Base-by-base conservation (phyloP, 2,797 vertebrate species). In the Acrocephalus scirpaceus region DNA sequence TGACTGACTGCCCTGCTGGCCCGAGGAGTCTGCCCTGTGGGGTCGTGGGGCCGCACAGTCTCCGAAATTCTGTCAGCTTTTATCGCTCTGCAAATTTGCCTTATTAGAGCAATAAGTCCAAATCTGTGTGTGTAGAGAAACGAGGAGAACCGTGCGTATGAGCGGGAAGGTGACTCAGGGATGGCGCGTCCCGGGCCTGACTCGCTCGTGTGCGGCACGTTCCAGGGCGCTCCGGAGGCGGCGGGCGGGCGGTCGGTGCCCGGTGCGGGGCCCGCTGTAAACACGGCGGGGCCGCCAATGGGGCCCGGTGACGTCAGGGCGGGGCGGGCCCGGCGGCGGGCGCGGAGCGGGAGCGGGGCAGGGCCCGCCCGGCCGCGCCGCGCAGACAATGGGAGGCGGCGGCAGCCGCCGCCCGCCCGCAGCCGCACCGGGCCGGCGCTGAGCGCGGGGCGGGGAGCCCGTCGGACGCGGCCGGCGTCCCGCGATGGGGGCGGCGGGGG, bases 81-180 rank as follows among this genome's bases (percentile, higher is more conserved):
- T 27, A 13, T 10, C 3, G 10, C 56, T 58, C 38, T 25, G 60
- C 23, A 25, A 2, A 19, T 32, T 13, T 11, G 4, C 75, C 20
- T 5, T 8, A 4, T 15, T 16, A 7, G 45, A 62, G 30, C 54
- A 56, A 4, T 30, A 6, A 18, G 10, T 1, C 6, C 26, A 77
- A 34, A 34, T 7, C 0, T 2, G 14, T 2, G 21, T 1, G 66
- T 1, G 42, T 2, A 8, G 67, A 15, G 32, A 13, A 44, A 11
- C 1, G 60, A 61, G 16, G 13, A 30, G 85, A 30, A 0, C 29
- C 1, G 34, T 38, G 5, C 15, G 11, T 5, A 0, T 3, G 30
- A 25, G 42, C 50, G 8, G 4, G 40, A 44, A 7, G 73, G 50
- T 30, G 93, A 19, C 26, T 16, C 32, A 2, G 73, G 32, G 10